These are phyloP conservation scores for Mimas tiliae DNA, from an alignment of 2,888 invertebrate genomes.

Conservation along the genomic window DNA sequence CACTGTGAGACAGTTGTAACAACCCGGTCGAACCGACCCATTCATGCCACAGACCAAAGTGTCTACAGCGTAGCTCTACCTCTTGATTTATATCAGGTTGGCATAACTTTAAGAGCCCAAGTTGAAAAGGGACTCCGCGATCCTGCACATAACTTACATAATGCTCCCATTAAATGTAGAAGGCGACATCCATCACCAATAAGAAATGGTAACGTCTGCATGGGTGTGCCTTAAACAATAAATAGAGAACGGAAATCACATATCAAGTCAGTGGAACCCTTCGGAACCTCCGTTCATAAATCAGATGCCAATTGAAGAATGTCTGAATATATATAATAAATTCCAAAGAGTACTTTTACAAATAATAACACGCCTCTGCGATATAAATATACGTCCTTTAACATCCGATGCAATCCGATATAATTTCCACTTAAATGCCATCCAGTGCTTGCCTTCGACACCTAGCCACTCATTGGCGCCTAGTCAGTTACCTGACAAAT, in stretches of 20 bases:
- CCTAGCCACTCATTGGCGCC: slow-evolving; percentile 22
- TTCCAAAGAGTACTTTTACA: not conserved
- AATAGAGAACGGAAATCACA: slow-evolving; percentile 6
- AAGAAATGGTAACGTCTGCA: not conserved
- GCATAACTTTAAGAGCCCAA: too few relatives aligned
- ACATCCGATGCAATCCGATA: slow-evolving; percentile 19
- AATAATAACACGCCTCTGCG: not conserved
- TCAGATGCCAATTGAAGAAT: not conserved
- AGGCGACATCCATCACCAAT: not conserved
- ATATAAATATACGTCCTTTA: slow-evolving; percentile 7
- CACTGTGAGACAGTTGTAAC: too few relatives aligned
- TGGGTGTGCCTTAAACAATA: not conserved
- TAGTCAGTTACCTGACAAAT: slow-evolving; percentile 34
- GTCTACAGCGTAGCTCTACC: too few relatives aligned
- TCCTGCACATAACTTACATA: too few relatives aligned
- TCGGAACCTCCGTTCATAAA: not conserved
- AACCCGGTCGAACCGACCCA: too few relatives aligned
- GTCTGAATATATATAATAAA: slow-evolving; percentile 1
- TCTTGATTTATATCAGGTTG: too few relatives aligned
- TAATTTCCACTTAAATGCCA: slow-evolving; percentile 20
- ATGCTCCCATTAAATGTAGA: too few relatives aligned
- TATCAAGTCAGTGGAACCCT: not conserved
- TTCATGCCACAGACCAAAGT: too few relatives aligned
- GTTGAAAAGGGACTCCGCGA: too few relatives aligned
- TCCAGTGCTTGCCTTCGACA: slow-evolving; percentile 11